These are phyloP conservation scores for Coleophora deauratella DNA, from an alignment of 2,888 invertebrate genomes.

Conservation along the genomic window DNA sequence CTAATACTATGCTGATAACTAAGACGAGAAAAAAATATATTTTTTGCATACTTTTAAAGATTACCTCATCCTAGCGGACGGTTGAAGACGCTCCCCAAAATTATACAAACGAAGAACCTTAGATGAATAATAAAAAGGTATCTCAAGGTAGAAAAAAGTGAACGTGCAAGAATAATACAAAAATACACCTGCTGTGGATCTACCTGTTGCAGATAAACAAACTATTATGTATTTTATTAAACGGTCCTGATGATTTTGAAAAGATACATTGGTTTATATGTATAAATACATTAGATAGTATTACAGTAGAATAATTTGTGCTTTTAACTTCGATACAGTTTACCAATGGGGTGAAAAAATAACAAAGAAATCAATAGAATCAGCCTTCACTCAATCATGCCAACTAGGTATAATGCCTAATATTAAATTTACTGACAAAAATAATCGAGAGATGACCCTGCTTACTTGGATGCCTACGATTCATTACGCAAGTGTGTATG, in stretches of 20 bases:
- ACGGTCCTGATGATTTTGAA: no score
- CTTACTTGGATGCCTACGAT: slow-evolving; percentile 27
- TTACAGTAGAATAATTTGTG: no score
- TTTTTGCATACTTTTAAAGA: slow-evolving; percentile 37
- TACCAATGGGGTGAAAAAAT: no score
- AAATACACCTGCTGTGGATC: slow-evolving; percentile 12
- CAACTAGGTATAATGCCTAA: not conserved
- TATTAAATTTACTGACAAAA: slow-evolving; percentile 21
- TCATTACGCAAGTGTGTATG: slow-evolving; percentile 28
- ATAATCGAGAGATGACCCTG: slow-evolving; percentile 30
- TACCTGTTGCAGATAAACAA: slow-evolving; percentile 6
- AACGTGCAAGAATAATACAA: slow-evolving; percentile 31
- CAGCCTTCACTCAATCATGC: no score
- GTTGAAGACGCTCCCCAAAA: slow-evolving; percentile 29
- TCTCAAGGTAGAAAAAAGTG: slow-evolving; percentile 39
- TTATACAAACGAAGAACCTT: slow-evolving; percentile 31
- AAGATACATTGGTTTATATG: no score
- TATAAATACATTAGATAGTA: no score
- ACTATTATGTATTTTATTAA: no score
- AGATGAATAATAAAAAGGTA: slow-evolving; percentile 33
- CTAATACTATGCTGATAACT: slow-evolving; percentile 32
- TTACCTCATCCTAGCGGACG: slow-evolving; percentile 41
- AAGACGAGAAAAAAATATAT: slow-evolving; percentile 26
- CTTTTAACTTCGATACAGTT: no score
- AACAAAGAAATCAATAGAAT: no score